These are phyloP conservation scores for Typhlichthys eigenmanni DNA, from an alignment of 2,797 vertebrate species.

Conservation along the genomic window DNA sequence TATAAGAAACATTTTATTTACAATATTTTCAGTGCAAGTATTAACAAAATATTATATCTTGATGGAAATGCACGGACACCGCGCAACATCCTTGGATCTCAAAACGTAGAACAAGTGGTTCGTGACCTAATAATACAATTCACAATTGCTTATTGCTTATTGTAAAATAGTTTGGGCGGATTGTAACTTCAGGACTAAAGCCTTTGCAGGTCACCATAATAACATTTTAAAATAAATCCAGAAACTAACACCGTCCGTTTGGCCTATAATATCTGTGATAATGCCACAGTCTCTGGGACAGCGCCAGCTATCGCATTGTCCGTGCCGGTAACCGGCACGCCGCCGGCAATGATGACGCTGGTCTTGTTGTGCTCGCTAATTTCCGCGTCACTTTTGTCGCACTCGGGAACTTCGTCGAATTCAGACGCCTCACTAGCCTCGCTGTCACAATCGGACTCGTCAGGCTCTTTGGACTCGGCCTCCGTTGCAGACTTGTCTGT, in stretches of 20 bases:
- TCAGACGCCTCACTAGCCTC: slow-evolving; percentile 88
- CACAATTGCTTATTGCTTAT: slow-evolving; percentile 48
- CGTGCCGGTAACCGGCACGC: slow-evolving; percentile 47
- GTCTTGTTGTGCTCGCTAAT: slow-evolving; percentile 77
- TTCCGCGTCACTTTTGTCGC: slow-evolving; percentile 81
- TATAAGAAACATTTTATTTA: slow-evolving; percentile 96
- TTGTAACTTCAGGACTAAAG: neutral
- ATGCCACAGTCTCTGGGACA: slow-evolving; percentile 27
- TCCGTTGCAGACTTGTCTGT: slow-evolving; percentile 40
- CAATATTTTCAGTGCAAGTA: slow-evolving; percentile 87
- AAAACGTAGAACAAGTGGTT: slow-evolving; percentile 67
- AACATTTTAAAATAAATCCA: too few relatives aligned
- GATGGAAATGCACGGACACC: slow-evolving; percentile 64
- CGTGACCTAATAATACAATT: slow-evolving; percentile 61
- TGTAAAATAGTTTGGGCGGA: slow-evolving; percentile 39
- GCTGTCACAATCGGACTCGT: slow-evolving; percentile 87
- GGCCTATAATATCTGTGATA: slow-evolving; percentile 60
- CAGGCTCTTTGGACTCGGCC: slow-evolving; percentile 76
- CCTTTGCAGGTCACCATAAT: too few relatives aligned
- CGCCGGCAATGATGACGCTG: slow-evolving; percentile 81
- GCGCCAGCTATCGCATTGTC: slow-evolving; percentile 45
- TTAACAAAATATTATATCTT: slow-evolving; percentile 78
- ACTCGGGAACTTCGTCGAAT: slow-evolving; percentile 81
- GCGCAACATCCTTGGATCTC: slow-evolving; percentile 57
- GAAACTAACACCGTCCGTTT: slow-evolving; percentile 25